Base-by-base conservation (phyloP, 2,888 invertebrate genomes). In the Poecilus cupreus region DNA sequence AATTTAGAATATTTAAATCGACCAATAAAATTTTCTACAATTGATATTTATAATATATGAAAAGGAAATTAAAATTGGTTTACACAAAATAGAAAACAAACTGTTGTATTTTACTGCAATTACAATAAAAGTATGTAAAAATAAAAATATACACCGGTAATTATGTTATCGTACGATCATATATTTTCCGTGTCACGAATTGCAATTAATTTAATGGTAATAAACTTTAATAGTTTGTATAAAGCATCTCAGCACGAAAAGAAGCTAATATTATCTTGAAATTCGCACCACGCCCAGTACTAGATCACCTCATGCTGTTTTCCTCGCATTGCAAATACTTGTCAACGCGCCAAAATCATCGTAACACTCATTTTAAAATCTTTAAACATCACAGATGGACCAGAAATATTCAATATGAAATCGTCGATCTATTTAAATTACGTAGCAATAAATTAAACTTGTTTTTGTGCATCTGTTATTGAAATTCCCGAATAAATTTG, bases 241-340 rank as follows among this genome's bases (percentile, higher is more conserved):
- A 10, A 43, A 43, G 13, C 13, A 43, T 11, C 10, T 43, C 3
- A 43, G 3, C 18, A 18, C 1, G 51, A 18, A 16, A 51, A 51
- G 16, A 13, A 8, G 51, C 51, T 18, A 51, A 51, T 18, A 60
- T 26, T 60, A 60, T n/a, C 32, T 60, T 32, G 26, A 51, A 43
- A 60, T 60, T 60, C 16, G 32, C 60, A 32, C 39, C 64, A 68
- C 64, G 37, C 64, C 60, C 60, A 13, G 11, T 13, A 32, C 22
- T 32, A 60, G 24, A 68, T 37, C 64, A 72, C 43, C 43, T 72
- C 46, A 46, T 72, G 20, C 43, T 72, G 24, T 72, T 72, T 72
- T 72, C 72, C 46, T 46, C 24, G 37, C 24, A 57, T 54, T 57
- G 57, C 57, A 80, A 80, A 80, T 80, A 72, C 16, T 80, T 80